Evolutionary conservation across 2,797 vertebrate genomes (phyloP), one percentile per base, ranked within the genome.

Genomic region (Salmo trutta): DNA sequence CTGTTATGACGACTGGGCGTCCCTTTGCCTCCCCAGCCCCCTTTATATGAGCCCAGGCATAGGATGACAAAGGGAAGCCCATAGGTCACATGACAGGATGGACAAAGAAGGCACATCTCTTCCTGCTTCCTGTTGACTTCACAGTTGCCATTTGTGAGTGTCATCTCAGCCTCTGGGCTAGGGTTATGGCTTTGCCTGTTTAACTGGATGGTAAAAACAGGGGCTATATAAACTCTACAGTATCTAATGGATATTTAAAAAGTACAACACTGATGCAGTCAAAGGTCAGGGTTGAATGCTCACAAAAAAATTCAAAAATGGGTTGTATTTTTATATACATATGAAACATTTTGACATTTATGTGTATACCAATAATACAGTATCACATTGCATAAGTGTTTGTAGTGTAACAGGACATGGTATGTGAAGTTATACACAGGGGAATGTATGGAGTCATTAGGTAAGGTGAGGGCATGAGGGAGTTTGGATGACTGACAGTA

Each of bases 1-100:
- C 94, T 88, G 88, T 85, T 91, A 95, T 98, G 97, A 98, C 98
- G 90, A 88, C 92, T 98, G 96, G 96, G 96, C 95, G 93, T 98
- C 97, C 97, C 97, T 98, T 98, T 98, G 96, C 96, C 96, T 96
- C 96, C 97, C 97, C 97, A 98, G 97, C 97, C 98, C 94, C 95
- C 93, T 96, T 97, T 94, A 92, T 95, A 96, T 97, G 95, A 96
- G 91, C 95, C 96, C 97, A 99, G 98, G 98, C 97, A 98, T 99
- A 99, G 98, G 97, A 99, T 99, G 97, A 99, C 97, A 99, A 99
- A 99, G 97, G 98, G 97, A 99, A 99, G 95, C 91, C 96, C 97
- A 98, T 93, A 90, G 93, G 97, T 96, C 98, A 98, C 93, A 94
- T 95, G 91, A 91, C 91, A 84, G 87, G 88, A 91, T 81, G 91